phyloP scores from a whole-genome alignment of 2,888 invertebrate species.

The Habroteleia sp. region DNA sequence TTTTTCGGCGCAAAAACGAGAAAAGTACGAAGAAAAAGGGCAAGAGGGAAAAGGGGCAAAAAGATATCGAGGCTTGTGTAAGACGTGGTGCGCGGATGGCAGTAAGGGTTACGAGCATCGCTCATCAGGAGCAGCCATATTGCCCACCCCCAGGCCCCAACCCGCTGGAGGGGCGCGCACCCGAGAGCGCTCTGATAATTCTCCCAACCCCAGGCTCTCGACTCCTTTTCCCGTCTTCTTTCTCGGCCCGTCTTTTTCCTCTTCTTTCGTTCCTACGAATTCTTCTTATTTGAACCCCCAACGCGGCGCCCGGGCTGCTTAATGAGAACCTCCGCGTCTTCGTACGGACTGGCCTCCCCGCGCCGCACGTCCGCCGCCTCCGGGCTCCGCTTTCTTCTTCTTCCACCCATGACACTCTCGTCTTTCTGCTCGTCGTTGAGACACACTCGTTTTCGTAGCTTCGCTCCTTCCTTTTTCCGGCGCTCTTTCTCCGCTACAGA shows the following conservation, averaged over 20 bases:
- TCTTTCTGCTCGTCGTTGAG: constrained; percentile 63
- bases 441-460: constrained; percentile 60
- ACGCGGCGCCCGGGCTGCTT: constrained; percentile 80
- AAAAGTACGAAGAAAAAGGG: constrained; percentile 13
- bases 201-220: constrained; percentile 74
- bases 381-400: constrained; percentile 54
- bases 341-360: constrained; percentile 64
- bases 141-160: constrained; percentile 70
- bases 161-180: constrained; percentile 69
- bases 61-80: constrained; percentile 42
- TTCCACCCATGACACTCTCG: constrained; percentile 58
- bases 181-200: constrained; percentile 76
- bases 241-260: constrained; percentile 49
- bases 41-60: constrained; percentile 19
- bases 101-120: constrained; percentile 80
- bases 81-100: constrained; percentile 68
- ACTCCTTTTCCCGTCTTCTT: constrained; percentile 68
- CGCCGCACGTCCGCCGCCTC: constrained; percentile 42
- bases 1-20: constrained; percentile 31
- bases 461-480: constrained; percentile 51
- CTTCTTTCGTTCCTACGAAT: constrained; percentile 58
- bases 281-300: constrained; percentile 77
- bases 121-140: constrained; percentile 81
- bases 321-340: constrained; percentile 80
- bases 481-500: constrained; percentile 46